Percentiles rank a stretch among this genome's conserved stretches.
Evolutionary conservation across 1,140 invertebrate species (phyloP).

Genomic region (Calosoma granatense): DNA sequence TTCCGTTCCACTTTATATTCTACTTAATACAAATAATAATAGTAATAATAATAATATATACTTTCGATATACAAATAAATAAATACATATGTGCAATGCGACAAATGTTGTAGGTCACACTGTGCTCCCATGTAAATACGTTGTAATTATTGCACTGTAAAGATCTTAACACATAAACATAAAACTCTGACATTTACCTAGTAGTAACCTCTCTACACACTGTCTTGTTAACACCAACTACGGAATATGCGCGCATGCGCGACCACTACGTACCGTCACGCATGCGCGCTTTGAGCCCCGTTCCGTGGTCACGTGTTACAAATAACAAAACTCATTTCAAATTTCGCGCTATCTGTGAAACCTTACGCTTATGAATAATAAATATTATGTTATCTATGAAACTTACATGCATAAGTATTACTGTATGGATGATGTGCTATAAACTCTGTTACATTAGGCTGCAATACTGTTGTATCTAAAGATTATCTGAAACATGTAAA

Average conservation of each 20-base stretch:
- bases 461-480: slow-evolving; percentile 6
- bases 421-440: slow-evolving; percentile 6
- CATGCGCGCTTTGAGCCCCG: slow-evolving; percentile 1
- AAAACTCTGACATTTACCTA: not conserved
- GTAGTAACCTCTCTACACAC: no score
- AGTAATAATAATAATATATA: no score
- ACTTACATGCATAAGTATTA: no score
- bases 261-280: not conserved
- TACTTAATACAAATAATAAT: no score
- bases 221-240: not conserved
- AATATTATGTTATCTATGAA: not conserved
- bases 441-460: not conserved
- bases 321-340: not conserved
- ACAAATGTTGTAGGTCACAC: no score
- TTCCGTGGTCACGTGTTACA: not conserved
- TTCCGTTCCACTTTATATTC: not conserved
- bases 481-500: slow-evolving; percentile 3
- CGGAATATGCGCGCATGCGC: not conserved
- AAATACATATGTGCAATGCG: no score
- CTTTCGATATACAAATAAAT: no score
- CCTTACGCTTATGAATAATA: slow-evolving; percentile 30
- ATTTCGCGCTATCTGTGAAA: slow-evolving; percentile 13
- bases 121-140: not conserved
- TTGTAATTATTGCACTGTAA: not conserved
- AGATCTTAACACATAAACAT: not conserved